Base-by-base conservation (phyloP, 1,140 invertebrate genomes). In the Apis dorsata region DNA sequence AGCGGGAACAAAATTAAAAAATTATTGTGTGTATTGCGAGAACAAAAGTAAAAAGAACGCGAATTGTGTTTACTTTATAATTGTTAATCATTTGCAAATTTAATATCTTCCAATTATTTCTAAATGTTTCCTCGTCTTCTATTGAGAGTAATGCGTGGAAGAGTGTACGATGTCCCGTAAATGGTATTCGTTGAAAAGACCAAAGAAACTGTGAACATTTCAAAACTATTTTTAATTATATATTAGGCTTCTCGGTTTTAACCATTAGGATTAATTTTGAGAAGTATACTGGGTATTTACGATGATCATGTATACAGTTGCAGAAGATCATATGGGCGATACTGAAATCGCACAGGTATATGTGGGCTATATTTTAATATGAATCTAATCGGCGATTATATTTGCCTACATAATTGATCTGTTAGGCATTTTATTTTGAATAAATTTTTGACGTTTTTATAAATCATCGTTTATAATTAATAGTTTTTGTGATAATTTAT, bases 331-430 rank as follows among this genome's bases (percentile, higher is more conserved):
- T 86, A 93, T 93, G 90, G 91, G 91, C 57, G 93, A 93, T 79
- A 94, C 91, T 71, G 93, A 94, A 83, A 94, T 94, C 77, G 94
- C 93, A 85, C 93, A 94, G 94, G 94, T 94, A 93, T 70, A 78
- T 1, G 1, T 5, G 2, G 34, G 9, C 21, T 49, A 44, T 34
- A 28, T n/a, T 68, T 53, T 66, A 19, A 1, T 9, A 21, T 10
- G 24, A 53, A 53, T 74, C 19, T 65, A 1, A 44, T 44, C 5
- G 34, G 34, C 34, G 34, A 44, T 44, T 44, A 44, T 44, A 44
- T 44, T 44, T 44, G 34, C 5, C 34, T 44, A 44, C 34, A 44
- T 44, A 44, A 44, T 44, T 44, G 34, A 44, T 44, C 34, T 44
- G 34, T 44, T 44, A 44, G 55, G 5, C 2, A 9, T 11, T 68